Conservation (phyloP, 2,888 invertebrate genomes). For the Alloscopus bannaensis region DNA sequence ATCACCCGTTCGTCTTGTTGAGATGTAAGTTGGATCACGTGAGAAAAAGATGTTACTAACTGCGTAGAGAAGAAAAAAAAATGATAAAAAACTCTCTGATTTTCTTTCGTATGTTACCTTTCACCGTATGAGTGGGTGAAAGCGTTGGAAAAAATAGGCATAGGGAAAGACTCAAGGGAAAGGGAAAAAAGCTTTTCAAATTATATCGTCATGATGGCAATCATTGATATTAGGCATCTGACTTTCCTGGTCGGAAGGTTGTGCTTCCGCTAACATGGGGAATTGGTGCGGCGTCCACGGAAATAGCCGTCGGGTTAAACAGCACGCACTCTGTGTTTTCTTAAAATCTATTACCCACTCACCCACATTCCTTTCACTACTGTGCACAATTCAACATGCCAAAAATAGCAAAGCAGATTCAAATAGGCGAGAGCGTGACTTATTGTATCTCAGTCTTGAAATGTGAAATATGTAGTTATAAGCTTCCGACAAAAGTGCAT, state of each 20-base stretch:
- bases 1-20: too few relatives aligned
- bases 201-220: constrained; percentile 73
- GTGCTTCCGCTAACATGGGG: constrained; percentile 72
- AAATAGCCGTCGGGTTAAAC: constrained; percentile 73
- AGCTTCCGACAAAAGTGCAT: too few relatives aligned
- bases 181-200: constrained; percentile 64
- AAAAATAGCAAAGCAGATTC: too few relatives aligned
- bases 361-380: constrained; percentile 50
- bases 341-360: constrained; percentile 70
- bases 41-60: constrained; percentile 36
- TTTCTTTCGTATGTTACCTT: too few relatives aligned
- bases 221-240: constrained; percentile 73
- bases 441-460: too few relatives aligned
- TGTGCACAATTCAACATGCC: too few relatives aligned
- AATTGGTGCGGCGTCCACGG: constrained; percentile 72
- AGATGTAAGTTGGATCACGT: too few relatives aligned
- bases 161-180: background rate
- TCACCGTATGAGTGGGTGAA: background rate
- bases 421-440: too few relatives aligned
- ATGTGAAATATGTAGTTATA: too few relatives aligned
- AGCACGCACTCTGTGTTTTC: constrained; percentile 72
- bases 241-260: constrained; percentile 73
- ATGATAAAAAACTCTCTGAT: too few relatives aligned
- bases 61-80: too few relatives aligned
- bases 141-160: background rate